A percentile compares a stretch with the other conserved stretches of the same genome.
Evolutionary conservation across 53 echinoderm and acorn worm species (phyloP).

Genomic region (Arbacia lixula): DNA sequence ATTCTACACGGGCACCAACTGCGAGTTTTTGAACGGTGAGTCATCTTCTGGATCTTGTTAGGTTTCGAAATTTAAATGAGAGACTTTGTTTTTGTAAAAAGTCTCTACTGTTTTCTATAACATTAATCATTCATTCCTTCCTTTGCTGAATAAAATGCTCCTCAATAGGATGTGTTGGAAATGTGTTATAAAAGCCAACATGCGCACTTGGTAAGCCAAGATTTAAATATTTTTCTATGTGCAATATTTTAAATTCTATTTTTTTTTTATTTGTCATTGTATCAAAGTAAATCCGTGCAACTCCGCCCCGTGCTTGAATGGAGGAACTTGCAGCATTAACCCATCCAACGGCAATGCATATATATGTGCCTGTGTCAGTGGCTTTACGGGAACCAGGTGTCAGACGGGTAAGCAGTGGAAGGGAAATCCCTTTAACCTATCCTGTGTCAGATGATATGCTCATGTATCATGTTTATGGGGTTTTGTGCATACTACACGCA

Average conservation of each 20-base stretch:
- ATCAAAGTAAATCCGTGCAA: slow-evolving; percentile 76
- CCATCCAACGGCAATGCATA: slow-evolving; percentile 22
- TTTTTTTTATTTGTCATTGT: background rate
- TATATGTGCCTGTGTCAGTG: slow-evolving; percentile 67
- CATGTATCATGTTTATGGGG: too few species aligned
- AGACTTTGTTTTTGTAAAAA: background rate
- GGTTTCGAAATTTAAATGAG: background rate
- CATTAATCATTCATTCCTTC: too few species aligned
- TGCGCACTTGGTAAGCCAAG: too few species aligned
- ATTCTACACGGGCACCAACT: slow-evolving; percentile 47
- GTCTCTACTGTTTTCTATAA: too few species aligned
- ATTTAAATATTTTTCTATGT: background rate
- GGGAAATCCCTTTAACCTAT: too few species aligned
- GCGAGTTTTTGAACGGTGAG: background rate
- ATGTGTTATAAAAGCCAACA: background rate
- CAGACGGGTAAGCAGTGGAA: slow-evolving; percentile 32
- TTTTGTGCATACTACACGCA: too few species aligned
- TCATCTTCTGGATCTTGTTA: background rate
- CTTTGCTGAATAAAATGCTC: too few species aligned
- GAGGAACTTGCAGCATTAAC: slow-evolving; percentile 62
- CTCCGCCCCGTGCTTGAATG: slow-evolving; percentile 77
- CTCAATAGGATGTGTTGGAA: background rate
- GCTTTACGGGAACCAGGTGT: slow-evolving; percentile 73
- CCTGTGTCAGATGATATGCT: too few species aligned
- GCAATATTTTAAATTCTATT: background rate